Evolutionary conservation across 1,140 invertebrate species (phyloP), one percentile per base, ranked within the genome.

Genomic region (Drosophila quadrilineata): DNA sequence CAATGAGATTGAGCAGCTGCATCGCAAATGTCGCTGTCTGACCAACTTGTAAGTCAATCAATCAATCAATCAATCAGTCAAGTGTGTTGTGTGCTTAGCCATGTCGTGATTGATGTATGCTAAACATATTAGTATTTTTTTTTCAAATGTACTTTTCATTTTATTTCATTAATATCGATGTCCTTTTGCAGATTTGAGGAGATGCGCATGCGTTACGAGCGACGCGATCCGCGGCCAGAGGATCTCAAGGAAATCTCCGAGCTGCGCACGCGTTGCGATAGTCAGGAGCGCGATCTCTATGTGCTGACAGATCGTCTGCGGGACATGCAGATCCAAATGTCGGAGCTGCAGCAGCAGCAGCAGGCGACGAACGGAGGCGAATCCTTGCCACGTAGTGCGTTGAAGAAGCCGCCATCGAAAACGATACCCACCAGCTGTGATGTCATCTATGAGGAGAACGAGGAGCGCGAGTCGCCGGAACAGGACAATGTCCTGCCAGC

Each of bases 241-340:
- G 92, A 92, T 63, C 49, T 92, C 9, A 90, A 91, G 31, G 87
- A 91, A 53, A 92, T 92, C 21, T 88, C 90, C 12, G 92, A 92
- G 52, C 60, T 93, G 22, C 88, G 90, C 28, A 89, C 90, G 57
- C 89, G 91, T 4, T 90, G 92, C 46, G 91, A 91, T 5, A 91
- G 92, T 36, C 91, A 92, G 71, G 92, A 92, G 67, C 90, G 91
- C 48, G 92, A 92, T 67, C 65, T 92, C 6, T 90, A 90, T 10
- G 87, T 90, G 16, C 84, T 93, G 5, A 92, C 91, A 10, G 92
- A 92, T 77, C 66, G 86, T 5, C 50, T 90, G 49, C 68, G 89
- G 4, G 88, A 89, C 24, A 87, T 89, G 75, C 89, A 90, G 59
- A 87, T 85, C 12, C 75, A 89, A 45, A 74, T 86, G 73, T 54